Evolutionary conservation across 1,140 invertebrate species (phyloP), one percentile per base, ranked within the genome.

Genomic region (Sycophila sp.): DNA sequence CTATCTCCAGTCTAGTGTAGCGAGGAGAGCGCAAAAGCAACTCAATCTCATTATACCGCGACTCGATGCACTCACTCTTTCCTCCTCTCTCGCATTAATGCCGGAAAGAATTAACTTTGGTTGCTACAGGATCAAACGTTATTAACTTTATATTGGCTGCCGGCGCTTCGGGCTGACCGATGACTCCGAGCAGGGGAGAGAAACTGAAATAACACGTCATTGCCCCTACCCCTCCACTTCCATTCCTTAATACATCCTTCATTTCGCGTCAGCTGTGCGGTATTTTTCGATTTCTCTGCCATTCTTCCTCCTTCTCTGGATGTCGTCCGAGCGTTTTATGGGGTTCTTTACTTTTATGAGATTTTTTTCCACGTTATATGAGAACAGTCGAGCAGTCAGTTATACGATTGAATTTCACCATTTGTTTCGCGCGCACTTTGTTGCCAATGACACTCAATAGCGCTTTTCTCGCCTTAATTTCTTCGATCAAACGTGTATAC

Each of bases 21-120:
- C n/a, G n/a, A n/a, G n/a, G n/a, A n/a, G n/a, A 76, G 73, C 70
- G 73, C 75, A 76, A 78, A 72, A 64, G 72, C 77, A 78, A 77
- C 73, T 77, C 82, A 84, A 84, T 86, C 83, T 84, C 80, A 85
- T 85, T 84, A n/a, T n/a, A 84, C 76, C 73, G 55, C 49, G 72
- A 72, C 7, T 36, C 76, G 76, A 81, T 83, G 78, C 81, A 83
- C 78, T 83, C n/a, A 19, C 40, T 45, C 40, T 45, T 19, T 80
- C 24, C 42, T 4, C 13, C 51, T 32, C 13, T 42, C 77, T 78
- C 74, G 79, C 83, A 83, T 84, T 84, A 84, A 84, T 85, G 79
- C 79, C 78, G 69, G 78, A 80, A 82, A 79, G 78, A 83, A 85
- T 84, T 83, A 84, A 82, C 77, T 83, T 84, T 83, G 76, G 72